Evolutionary conservation across 2,797 vertebrate genomes (phyloP).

Genomic region (Cetoscarus ocellatus): DNA sequence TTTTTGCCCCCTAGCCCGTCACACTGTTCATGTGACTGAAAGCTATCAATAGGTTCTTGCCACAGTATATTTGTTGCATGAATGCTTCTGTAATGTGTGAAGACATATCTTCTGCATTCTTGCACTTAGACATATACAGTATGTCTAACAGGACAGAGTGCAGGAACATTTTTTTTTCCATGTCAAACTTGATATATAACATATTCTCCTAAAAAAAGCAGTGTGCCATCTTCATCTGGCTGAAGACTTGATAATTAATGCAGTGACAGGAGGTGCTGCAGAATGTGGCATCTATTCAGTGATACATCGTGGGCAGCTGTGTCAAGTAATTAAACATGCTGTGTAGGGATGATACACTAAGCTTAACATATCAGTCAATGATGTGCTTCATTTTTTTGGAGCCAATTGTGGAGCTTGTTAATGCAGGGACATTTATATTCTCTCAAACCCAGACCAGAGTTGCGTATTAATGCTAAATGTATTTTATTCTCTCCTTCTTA

Average conservation of each 20-base stretch:
- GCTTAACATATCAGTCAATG: slow-evolving; percentile 7
- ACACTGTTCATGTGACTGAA: too few relatives aligned
- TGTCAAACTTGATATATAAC: slow-evolving; percentile 36
- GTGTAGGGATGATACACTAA: slow-evolving; percentile 14
- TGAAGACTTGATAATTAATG: slow-evolving; percentile 58
- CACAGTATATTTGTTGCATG: background rate
- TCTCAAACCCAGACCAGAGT: slow-evolving; percentile 8
- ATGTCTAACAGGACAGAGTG: slow-evolving; percentile 2
- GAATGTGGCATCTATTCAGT: slow-evolving; percentile 47
- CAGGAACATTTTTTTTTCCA: slow-evolving; percentile 24
- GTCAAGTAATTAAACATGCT: slow-evolving; percentile 25
- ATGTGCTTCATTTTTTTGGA: slow-evolving; percentile 13
- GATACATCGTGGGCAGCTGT: slow-evolving; percentile 33
- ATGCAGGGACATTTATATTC: slow-evolving; percentile 10
- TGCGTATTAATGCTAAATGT: slow-evolving; percentile 4
- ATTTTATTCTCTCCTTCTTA: slow-evolving; percentile 6
- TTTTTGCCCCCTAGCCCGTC: too few relatives aligned
- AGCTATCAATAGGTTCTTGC: background rate
- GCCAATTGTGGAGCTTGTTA: background rate
- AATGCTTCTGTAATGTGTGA: background rate
- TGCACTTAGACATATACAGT: slow-evolving; percentile 5
- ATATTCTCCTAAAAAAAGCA: slow-evolving; percentile 40
- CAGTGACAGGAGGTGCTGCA: slow-evolving; percentile 57
- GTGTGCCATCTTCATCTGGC: slow-evolving; percentile 33
- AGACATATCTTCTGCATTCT: background rate